phyloP scores from a whole-genome alignment of 2,888 invertebrate genomes.

The Melitaea athalia region DNA sequence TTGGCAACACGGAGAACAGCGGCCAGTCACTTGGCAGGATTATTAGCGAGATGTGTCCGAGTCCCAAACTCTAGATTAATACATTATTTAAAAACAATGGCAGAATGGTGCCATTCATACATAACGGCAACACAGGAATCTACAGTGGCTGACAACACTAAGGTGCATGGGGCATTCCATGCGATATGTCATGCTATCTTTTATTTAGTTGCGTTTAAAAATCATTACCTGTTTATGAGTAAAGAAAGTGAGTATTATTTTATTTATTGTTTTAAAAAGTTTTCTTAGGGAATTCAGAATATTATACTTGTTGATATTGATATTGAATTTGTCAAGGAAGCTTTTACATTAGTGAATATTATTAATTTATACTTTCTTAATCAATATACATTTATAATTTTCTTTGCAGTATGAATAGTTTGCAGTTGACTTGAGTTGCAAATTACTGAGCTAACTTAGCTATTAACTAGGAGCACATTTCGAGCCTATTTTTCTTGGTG shows the following conservation, averaged over 20 bases:
- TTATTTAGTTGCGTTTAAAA: conserved; percentile 94
- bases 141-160: conserved; percentile 61
- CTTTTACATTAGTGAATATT: too few species aligned
- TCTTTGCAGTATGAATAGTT: too few species aligned
- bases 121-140: conserved; percentile 85
- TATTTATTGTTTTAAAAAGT: not conserved
- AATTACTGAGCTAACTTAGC: too few species aligned
- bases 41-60: conserved; percentile 70
- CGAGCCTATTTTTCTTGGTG: too few species aligned
- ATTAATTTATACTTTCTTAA: too few species aligned
- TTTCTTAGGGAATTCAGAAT: not conserved
- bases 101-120: conserved; percentile 93
- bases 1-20: conserved; percentile 68
- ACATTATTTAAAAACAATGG: conserved; percentile 81
- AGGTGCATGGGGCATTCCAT: conserved; percentile 94
- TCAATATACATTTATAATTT: too few species aligned
- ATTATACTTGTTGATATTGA: too few species aligned
- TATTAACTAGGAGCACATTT: too few species aligned
- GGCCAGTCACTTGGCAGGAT: conserved; percentile 70
- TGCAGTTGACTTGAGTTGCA: too few species aligned
- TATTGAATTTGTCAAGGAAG: too few species aligned
- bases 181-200: conserved; percentile 95
- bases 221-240: conserved; percentile 89
- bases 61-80: conserved; percentile 67
- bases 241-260: conserved; percentile 86